phyloP scores from a whole-genome alignment of 2,797 vertebrate species.

The Chiroxiphia lanceolata region DNA sequence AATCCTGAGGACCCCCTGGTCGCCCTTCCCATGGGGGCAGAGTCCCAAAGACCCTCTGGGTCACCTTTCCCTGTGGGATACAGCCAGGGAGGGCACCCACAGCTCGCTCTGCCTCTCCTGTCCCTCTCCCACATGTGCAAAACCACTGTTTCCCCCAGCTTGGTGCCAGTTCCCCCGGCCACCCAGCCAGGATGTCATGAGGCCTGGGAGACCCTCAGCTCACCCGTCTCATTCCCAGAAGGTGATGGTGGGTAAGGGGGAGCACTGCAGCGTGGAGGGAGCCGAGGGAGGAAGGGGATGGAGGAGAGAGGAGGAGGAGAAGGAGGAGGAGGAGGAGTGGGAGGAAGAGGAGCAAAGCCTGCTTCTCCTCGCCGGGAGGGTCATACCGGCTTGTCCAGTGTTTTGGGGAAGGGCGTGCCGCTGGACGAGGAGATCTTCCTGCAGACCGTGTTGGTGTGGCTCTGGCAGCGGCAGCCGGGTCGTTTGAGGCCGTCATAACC shows the following conservation, averaged over 20 bases:
- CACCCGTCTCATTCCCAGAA: neutral
- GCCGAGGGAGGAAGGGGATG: neutral
- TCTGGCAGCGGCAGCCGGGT: slow-evolving; percentile 94
- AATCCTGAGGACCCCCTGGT: neutral
- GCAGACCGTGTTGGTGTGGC: slow-evolving; percentile 94
- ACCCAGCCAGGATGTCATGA: neutral
- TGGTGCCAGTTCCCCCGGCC: neutral
- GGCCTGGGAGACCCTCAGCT: neutral
- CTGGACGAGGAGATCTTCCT: slow-evolving; percentile 90
- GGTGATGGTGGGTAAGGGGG: neutral
- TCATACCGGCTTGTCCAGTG: slow-evolving; percentile 95
- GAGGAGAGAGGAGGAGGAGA: neutral
- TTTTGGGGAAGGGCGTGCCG: slow-evolving; percentile 83
- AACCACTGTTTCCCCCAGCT: neutral
- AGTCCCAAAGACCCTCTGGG: neutral
- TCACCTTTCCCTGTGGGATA: neutral
- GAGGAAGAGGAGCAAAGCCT: slow-evolving; percentile 37
- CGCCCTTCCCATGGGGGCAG: neutral
- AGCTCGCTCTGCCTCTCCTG: slow-evolving; percentile 34
- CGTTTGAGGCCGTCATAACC: slow-evolving; percentile 87
- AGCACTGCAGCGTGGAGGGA: neutral
- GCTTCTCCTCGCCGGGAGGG: slow-evolving; percentile 58
- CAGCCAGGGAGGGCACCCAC: neutral
- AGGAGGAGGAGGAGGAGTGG: neutral
- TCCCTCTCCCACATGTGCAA: neutral